These are phyloP conservation scores for Heliconius hermathena DNA, from an alignment of 1,140 invertebrate species.

Conservation along the genomic window DNA sequence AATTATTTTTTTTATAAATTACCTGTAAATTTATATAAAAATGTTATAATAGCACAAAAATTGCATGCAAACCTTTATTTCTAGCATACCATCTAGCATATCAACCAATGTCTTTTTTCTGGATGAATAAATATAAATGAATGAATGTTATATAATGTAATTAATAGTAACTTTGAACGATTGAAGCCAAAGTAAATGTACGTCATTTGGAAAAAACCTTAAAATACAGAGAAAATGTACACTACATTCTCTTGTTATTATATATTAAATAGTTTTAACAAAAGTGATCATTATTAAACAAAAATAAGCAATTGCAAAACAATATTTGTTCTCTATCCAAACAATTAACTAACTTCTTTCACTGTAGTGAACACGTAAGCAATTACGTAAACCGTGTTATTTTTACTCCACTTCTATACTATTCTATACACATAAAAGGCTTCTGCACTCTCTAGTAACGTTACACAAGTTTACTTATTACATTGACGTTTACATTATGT, in stretches of 20 bases:
- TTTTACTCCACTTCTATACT: not conserved
- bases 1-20: slow-evolving; percentile 33
- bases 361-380: not conserved
- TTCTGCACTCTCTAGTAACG: not conserved
- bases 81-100: slow-evolving; percentile 18
- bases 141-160: not conserved
- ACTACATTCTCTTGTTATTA: not conserved
- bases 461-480: too few relatives aligned
- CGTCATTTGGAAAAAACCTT: too few relatives aligned
- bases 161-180: not conserved
- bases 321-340: not conserved
- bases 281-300: not conserved
- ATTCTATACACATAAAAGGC: not conserved
- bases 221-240: too few relatives aligned
- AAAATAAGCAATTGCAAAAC: not conserved
- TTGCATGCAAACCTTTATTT: slow-evolving; percentile 27
- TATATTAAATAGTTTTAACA: not conserved
- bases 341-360: not conserved
- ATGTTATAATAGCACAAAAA: slow-evolving; percentile 35
- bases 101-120: slow-evolving; percentile 40
- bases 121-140: not conserved
- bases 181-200: too few relatives aligned
- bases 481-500: too few relatives aligned
- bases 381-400: not conserved
- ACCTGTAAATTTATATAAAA: slow-evolving; percentile 64